Evolutionary conservation across 2,888 invertebrate genomes (phyloP).

Genomic region (Eupsilia transversa): DNA sequence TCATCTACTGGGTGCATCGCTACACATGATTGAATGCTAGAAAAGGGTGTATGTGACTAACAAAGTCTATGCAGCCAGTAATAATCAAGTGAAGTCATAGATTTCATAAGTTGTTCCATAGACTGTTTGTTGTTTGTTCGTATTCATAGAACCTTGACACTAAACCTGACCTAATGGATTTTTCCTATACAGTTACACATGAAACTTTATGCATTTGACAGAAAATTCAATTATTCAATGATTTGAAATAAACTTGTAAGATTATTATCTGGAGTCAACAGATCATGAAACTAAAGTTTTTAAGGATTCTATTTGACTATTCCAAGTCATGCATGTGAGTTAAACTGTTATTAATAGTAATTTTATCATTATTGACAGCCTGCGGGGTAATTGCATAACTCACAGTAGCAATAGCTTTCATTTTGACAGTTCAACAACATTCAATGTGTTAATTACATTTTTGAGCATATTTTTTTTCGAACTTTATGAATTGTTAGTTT

Average conservation of each 20-base stretch:
- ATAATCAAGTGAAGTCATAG: neutral
- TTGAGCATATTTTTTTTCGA: too few species aligned
- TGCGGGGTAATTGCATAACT: too few species aligned
- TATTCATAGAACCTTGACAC: conserved; percentile 21
- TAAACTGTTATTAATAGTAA: neutral
- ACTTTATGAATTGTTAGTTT: too few species aligned
- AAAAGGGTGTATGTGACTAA: neutral
- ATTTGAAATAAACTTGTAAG: neutral
- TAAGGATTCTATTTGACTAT: neutral
- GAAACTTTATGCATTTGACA: neutral
- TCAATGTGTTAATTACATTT: too few species aligned
- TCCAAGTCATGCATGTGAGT: neutral
- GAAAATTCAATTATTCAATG: neutral
- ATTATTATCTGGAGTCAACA: neutral
- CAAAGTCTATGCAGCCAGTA: neutral
- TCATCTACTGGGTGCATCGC: conserved; percentile 12
- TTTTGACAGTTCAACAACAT: too few species aligned
- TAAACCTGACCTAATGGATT: conserved; percentile 22
- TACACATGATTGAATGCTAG: neutral
- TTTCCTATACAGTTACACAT: conserved; percentile 20
- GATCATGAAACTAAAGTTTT: neutral
- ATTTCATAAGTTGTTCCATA: neutral
- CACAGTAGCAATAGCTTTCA: too few species aligned
- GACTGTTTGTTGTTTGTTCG: neutral
- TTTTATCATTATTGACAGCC: neutral